Evolutionary conservation across 2,888 invertebrate species (phyloP).

Genomic region (Nysson spinosus): DNA sequence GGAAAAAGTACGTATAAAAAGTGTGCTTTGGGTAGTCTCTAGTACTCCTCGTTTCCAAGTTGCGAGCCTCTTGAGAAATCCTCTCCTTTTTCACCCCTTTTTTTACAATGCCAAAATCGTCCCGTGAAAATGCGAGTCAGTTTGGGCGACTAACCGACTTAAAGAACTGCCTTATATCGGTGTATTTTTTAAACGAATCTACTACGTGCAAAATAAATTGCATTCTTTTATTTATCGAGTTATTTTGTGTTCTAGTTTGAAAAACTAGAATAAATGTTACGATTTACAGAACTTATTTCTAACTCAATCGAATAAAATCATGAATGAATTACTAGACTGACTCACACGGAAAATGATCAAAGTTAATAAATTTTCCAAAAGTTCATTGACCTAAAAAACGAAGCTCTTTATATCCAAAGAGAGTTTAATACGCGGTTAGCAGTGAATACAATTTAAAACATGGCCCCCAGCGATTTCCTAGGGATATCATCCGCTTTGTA

Average conservation of each 20-base stretch:
- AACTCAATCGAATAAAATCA: too few species aligned
- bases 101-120: constrained; percentile 34
- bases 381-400: constrained; percentile 45
- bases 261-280: too few species aligned
- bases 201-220: too few species aligned
- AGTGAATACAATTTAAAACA: constrained; percentile 42
- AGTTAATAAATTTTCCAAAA: constrained; percentile 49
- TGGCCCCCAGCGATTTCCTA: constrained; percentile 5
- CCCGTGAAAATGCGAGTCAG: constrained; percentile 32
- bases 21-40: constrained; percentile 47
- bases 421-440: constrained; percentile 52
- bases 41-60: constrained; percentile 61
- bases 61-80: constrained; percentile 48
- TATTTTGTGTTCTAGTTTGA: too few species aligned
- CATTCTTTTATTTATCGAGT: too few species aligned
- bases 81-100: constrained; percentile 2
- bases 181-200: constrained; percentile 9
- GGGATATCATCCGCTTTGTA: too few species aligned
- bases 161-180: constrained; percentile 31
- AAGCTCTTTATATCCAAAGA: constrained; percentile 32
- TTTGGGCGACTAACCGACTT: constrained; percentile 42
- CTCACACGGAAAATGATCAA: too few species aligned
- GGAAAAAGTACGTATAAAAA: constrained; percentile 37
- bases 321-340: too few species aligned
- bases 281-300: too few species aligned